A percentile compares a stretch with the other conserved stretches of the same genome.
Evolutionary conservation across 2,888 invertebrate species (phyloP).

Genomic region (Plebejus melissa): DNA sequence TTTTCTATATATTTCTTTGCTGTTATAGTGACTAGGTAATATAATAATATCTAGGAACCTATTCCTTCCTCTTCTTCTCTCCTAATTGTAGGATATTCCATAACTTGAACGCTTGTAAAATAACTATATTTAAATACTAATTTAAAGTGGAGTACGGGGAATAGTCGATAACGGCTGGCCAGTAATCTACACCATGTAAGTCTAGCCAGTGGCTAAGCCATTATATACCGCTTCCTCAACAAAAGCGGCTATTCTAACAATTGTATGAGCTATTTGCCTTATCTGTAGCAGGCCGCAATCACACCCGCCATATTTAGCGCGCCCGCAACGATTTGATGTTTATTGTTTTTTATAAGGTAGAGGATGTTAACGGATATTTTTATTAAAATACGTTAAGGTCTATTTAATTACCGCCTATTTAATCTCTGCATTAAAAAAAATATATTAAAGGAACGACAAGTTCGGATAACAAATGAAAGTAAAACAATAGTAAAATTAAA

Average conservation of each 20-base stretch:
- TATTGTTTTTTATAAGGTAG: constrained; percentile 2
- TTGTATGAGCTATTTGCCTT: constrained; percentile 79
- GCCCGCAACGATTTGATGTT: constrained; percentile 39
- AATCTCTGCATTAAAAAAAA: no score
- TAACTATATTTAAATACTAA: constrained; percentile 22
- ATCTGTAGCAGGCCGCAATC: constrained; percentile 70
- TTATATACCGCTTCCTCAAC: constrained; percentile 73
- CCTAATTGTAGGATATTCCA: neutral
- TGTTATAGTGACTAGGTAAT: no score
- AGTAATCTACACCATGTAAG: constrained; percentile 74
- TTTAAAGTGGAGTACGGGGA: neutral
- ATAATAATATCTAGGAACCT: neutral
- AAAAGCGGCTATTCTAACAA: constrained; percentile 75
- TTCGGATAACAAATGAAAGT: no score
- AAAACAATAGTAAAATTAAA: no score
- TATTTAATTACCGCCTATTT: neutral
- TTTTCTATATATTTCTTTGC: no score
- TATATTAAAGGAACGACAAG: no score
- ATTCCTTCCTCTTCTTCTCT: neutral
- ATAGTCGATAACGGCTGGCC: constrained; percentile 34
- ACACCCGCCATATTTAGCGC: constrained; percentile 53
- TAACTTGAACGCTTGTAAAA: neutral
- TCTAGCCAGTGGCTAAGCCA: constrained; percentile 67
- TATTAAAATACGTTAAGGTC: neutral
- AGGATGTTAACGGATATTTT: neutral